These are phyloP conservation scores for Hoplias malabaricus DNA, from an alignment of 2,113 vertebrate genomes.

Conservation along the genomic window DNA sequence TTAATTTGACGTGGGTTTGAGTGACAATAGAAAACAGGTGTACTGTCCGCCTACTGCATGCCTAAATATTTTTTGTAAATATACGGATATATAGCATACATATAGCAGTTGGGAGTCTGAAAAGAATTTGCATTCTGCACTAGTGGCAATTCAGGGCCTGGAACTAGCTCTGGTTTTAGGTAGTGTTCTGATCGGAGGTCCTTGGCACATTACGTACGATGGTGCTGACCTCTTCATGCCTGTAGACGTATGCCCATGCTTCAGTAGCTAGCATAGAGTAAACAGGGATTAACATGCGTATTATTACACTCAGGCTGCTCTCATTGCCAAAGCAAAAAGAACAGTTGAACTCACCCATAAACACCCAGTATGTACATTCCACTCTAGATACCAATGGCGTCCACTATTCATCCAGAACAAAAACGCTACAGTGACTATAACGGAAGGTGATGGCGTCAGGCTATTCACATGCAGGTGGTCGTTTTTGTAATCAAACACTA, in stretches of 20 bases:
- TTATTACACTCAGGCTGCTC: slow-evolving; percentile 43
- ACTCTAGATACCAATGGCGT: slow-evolving; percentile 46
- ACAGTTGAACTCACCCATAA: neutral
- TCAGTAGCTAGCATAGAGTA: slow-evolving; percentile 30
- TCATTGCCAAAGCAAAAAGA: neutral
- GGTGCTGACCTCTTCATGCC: slow-evolving; percentile 47
- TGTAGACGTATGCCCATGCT: slow-evolving; percentile 47
- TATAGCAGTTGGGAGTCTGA: slow-evolving; percentile 32
- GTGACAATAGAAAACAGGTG: slow-evolving; percentile 49
- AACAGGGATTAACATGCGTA: slow-evolving; percentile 46
- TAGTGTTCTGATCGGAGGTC: slow-evolving; percentile 42
- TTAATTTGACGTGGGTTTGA: slow-evolving; percentile 41
- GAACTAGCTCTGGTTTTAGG: slow-evolving; percentile 23
- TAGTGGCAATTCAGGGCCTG: neutral
- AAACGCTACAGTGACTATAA: slow-evolving; percentile 40
- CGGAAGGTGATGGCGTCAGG: slow-evolving; percentile 18
- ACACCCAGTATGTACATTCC: slow-evolving; percentile 42
- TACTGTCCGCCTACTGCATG: slow-evolving; percentile 66
- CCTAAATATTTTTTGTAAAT: slow-evolving; percentile 74
- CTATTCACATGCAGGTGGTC: slow-evolving; percentile 52
- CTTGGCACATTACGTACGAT: slow-evolving; percentile 29
- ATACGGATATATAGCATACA: slow-evolving; percentile 58
- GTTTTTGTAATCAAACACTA: slow-evolving; percentile 45
- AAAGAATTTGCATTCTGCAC: slow-evolving; percentile 24
- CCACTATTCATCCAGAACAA: slow-evolving; percentile 45